Evolutionary conservation across 2,797 vertebrate species (phyloP).

Genomic region (Loriculus beryllinus): DNA sequence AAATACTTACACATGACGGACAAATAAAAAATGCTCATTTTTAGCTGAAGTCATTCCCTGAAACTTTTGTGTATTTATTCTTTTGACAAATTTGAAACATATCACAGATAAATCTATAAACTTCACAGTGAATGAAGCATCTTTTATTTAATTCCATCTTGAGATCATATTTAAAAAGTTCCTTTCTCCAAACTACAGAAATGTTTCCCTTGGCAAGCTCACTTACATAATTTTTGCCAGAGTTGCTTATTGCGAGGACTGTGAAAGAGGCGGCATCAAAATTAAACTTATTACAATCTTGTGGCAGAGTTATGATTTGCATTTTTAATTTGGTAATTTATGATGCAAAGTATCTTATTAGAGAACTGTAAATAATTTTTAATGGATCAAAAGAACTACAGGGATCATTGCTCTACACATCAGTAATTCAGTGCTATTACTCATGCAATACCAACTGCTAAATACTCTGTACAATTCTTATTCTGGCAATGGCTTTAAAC

Average conservation of each 20-base stretch:
- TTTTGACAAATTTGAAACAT: background rate
- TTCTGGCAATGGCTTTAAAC: background rate
- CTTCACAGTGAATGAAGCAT: background rate
- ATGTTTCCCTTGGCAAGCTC: background rate
- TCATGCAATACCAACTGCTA: background rate
- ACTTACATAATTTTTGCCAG: background rate
- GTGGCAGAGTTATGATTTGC: background rate
- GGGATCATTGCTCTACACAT: background rate
- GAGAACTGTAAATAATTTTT: background rate
- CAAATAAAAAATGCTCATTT: background rate
- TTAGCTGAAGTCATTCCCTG: background rate
- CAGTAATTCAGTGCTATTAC: background rate
- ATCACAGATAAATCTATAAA: background rate
- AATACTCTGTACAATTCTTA: background rate
- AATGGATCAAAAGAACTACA: background rate
- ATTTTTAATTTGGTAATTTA: background rate
- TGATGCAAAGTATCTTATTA: background rate
- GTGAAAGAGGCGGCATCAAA: background rate
- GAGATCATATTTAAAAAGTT: background rate
- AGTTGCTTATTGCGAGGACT: background rate
- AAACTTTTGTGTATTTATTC: background rate
- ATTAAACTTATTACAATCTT: background rate
- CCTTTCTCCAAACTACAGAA: background rate
- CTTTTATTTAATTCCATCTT: background rate
- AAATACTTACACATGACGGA: background rate